Evolutionary conservation across 92 coral and sea anemone genomes (phyloP).

Genomic region (Epizoanthus ramosus): DNA sequence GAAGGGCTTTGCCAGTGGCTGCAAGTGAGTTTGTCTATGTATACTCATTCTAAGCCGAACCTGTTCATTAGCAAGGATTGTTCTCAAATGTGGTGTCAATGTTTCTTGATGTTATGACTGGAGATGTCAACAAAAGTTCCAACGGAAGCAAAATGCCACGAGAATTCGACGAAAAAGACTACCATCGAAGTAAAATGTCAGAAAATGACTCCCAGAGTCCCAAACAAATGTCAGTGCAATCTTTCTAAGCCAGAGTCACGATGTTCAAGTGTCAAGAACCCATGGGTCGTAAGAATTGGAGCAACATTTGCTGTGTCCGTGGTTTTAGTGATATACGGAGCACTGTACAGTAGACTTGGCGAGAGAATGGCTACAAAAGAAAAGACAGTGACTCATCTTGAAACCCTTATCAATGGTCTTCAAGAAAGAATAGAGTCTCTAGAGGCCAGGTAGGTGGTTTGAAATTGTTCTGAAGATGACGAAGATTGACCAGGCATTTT

Average conservation of each 20-base stretch:
- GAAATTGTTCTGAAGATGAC: neutral
- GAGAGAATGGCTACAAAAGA: constrained; percentile 24
- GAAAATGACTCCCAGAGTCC: constrained; percentile 15
- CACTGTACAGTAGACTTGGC: constrained; percentile 29
- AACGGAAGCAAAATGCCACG: constrained; percentile 33
- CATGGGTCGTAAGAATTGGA: constrained; percentile 22
- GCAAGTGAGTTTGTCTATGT: no score
- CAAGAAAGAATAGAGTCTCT: constrained; percentile 27
- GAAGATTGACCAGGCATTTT: neutral
- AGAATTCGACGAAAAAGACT: constrained; percentile 15
- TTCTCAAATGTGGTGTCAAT: neutral
- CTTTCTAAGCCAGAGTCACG: constrained; percentile 11
- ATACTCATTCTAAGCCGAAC: no score
- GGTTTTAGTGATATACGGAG: constrained; percentile 28
- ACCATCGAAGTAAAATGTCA: constrained; percentile 26
- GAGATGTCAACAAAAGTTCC: constrained; percentile 44
- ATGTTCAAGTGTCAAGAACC: constrained; percentile 20
- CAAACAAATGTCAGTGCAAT: constrained; percentile 23
- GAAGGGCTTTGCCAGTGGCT: no score
- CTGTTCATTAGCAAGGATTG: neutral
- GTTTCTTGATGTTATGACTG: neutral
- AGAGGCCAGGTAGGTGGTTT: constrained; percentile 25
- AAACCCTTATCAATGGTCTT: constrained; percentile 26
- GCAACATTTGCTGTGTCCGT: constrained; percentile 23
- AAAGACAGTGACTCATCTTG: constrained; percentile 22